A percentile compares a stretch with the other conserved stretches of the same genome.
Conservation (phyloP, 2,797 vertebrate species). For the Pristis pectinata region DNA sequence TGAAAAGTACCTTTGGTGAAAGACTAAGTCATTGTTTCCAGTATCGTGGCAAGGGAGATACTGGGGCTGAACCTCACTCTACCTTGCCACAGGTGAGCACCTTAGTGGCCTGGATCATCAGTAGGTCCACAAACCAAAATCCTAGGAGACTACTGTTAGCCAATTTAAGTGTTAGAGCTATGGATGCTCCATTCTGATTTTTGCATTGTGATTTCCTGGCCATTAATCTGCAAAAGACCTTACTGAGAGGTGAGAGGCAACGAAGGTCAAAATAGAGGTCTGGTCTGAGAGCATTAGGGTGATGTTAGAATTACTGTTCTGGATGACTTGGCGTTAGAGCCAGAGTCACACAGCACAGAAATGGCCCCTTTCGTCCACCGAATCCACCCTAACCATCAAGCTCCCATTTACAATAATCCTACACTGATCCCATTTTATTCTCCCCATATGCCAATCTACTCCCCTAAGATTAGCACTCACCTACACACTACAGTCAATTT, state of each 20-base stretch:
- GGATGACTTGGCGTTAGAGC: background rate
- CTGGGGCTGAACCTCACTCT: background rate
- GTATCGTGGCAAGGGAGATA: no score
- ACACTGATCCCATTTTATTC: no score
- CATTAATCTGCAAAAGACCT: background rate
- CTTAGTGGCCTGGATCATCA: background rate
- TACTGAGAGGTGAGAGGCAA: background rate
- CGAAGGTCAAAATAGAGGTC: background rate
- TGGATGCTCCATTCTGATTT: background rate
- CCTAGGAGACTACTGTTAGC: background rate
- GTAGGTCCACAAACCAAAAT: background rate
- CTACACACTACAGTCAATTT: no score
- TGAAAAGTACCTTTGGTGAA: no score
- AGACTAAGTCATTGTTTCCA: no score
- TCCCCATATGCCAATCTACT: no score
- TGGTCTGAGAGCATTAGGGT: background rate
- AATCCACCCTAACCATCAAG: no score
- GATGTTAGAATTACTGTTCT: background rate
- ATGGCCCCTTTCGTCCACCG: no score
- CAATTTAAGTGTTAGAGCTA: background rate
- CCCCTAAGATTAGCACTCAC: no score
- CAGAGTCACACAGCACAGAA: no score
- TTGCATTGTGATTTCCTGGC: background rate
- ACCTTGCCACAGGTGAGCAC: background rate
- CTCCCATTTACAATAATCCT: no score